Percentiles rank a stretch among this genome's conserved stretches.
phyloP scores from a whole-genome alignment of 2,888 invertebrate species.

The Mystacides longicornis region DNA sequence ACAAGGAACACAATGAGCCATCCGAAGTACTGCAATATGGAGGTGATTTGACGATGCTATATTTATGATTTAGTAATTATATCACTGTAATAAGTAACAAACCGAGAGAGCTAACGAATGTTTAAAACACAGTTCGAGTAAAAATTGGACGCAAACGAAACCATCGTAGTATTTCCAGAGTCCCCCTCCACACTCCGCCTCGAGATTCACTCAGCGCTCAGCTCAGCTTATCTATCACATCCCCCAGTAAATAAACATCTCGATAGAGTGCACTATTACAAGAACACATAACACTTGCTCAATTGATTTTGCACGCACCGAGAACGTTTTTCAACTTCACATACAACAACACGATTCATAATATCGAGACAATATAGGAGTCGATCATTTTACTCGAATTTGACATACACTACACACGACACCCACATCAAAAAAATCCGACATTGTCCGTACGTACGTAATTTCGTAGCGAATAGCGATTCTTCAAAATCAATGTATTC shows the following conservation, averaged over 20 bases:
- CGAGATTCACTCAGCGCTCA: constrained; percentile 18
- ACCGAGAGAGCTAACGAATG: constrained; percentile 26
- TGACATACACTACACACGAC: constrained; percentile 46
- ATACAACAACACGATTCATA: constrained; percentile 9
- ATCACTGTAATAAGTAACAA: constrained; percentile 4
- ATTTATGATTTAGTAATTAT: constrained; percentile 3
- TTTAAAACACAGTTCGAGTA: constrained; percentile 42
- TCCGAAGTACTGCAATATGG: constrained; percentile 20
- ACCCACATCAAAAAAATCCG: constrained; percentile 49
- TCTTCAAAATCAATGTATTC: constrained; percentile 30
- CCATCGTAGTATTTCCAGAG: constrained; percentile 50
- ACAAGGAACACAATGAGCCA: constrained; percentile 22
- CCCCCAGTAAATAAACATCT: constrained; percentile 24
- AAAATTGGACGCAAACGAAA: constrained; percentile 34
- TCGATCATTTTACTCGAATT: constrained; percentile 42
- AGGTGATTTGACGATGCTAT: constrained; percentile 18
- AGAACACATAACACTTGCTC: background rate
- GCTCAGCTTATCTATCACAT: constrained; percentile 18
- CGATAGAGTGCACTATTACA: constrained; percentile 10
- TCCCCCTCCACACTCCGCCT: constrained; percentile 38
- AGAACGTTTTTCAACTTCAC: constrained; percentile 1
- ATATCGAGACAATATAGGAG: constrained; percentile 12
- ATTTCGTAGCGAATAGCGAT: background rate
- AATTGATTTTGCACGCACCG: background rate
- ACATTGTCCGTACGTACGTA: constrained; percentile 29